Evolutionary conservation across 2,113 vertebrate genomes (phyloP).

Genomic region (Junco hyemalis): DNA sequence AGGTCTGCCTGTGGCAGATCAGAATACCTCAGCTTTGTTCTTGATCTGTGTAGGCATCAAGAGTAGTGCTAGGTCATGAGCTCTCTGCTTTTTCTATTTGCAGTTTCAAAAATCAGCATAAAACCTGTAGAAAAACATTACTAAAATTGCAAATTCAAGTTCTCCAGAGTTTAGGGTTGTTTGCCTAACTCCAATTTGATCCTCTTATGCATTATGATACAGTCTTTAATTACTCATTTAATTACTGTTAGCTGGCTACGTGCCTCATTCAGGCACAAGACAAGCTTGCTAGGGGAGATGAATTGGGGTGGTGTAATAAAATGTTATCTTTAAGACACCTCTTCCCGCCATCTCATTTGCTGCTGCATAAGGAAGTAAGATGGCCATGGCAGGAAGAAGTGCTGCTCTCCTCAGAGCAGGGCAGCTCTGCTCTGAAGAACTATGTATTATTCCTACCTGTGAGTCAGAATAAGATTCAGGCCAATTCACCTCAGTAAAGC

Average conservation of each 20-base stretch:
- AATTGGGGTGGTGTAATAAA: slow-evolving; percentile 35
- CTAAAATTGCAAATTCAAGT: neutral
- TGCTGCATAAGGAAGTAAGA: neutral
- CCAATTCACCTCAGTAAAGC: neutral
- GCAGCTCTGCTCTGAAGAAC: neutral
- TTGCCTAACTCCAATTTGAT: slow-evolving; percentile 39
- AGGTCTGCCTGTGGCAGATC: neutral
- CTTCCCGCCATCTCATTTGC: neutral
- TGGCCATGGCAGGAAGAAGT: neutral
- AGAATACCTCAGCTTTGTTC: neutral
- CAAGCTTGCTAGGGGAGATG: slow-evolving; percentile 20
- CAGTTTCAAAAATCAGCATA: neutral
- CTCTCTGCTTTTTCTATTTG: neutral
- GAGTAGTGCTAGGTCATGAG: neutral
- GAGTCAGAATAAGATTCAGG: neutral
- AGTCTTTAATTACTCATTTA: slow-evolving; percentile 53
- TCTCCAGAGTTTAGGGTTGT: neutral
- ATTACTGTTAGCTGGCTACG: slow-evolving; percentile 32
- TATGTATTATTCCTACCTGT: neutral
- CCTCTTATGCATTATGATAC: slow-evolving; percentile 11
- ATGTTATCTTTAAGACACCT: slow-evolving; percentile 26
- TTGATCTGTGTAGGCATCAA: neutral
- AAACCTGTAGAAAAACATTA: neutral
- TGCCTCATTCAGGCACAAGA: slow-evolving; percentile 31
- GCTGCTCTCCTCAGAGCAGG: neutral